Base-by-base conservation (phyloP, 2,888 invertebrate species). In the Hololepta plana region DNA sequence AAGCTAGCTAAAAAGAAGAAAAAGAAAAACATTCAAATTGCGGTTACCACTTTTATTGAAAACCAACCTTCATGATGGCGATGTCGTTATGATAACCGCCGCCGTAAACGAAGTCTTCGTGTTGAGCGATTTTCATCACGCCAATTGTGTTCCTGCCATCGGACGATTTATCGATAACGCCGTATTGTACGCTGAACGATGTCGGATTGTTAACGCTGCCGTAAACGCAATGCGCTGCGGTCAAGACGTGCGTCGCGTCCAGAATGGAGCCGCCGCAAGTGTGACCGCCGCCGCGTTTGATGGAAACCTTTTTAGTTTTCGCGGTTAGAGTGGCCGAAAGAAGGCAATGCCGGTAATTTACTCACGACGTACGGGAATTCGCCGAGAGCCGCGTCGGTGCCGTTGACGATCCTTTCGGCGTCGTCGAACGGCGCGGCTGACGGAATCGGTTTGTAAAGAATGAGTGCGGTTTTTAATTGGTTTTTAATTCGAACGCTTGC, bases 341-440 rank as follows among this genome's bases (percentile, higher is more conserved):
- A n/a, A n/a, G n/a, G n/a, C n/a, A n/a, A n/a, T n/a, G n/a, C n/a
- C n/a, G n/a, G n/a, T n/a, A 9, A 28, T 4, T 20, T 16, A 17
- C 35, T 33, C 32, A 40, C 40, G 8, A 36, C 36, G 26, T 37
- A 39, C 10, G 38, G 38, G 29, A 37, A 31, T 34, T 39, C 38
- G 12, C 39, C 40, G 11, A 28, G 27, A 9, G 23, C 22, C 8
- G 40, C 36, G 27, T 37, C 29, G 8, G 32, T 33, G n/a, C 40
- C 40, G 21, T 37, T 38, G 3, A 40, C 40, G 23, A 40, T 37
- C 11, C 29, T 33, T 6, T 8, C 8, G n/a, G n/a, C n/a, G n/a
- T n/a, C n/a, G n/a, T n/a, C n/a, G n/a, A n/a, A n/a, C n/a, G n/a
- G n/a, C n/a, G n/a, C n/a, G n/a, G n/a, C n/a, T n/a, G n/a, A n/a